Base-by-base conservation (phyloP, 2,888 invertebrate genomes). In the Xylota sylvarum region DNA sequence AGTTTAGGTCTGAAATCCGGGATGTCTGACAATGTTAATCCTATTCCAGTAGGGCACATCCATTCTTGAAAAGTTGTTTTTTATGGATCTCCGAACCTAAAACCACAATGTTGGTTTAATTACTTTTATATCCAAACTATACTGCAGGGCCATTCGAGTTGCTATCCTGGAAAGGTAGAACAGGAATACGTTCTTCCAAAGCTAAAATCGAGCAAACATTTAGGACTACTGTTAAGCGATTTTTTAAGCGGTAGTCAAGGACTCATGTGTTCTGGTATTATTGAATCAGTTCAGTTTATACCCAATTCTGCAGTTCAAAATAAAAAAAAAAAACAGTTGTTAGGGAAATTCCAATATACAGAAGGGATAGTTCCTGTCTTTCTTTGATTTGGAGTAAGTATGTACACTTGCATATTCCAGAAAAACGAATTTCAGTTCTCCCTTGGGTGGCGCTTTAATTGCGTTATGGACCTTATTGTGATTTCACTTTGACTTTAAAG, bases 291-390 rank as follows among this genome's bases (percentile, higher is more conserved):
- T 43, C 23, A 43, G 35, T 62, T 4, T n/a, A 5, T 10, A 50
- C 46, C 55, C 19, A 12, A 32, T 52, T 5, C 35, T 27, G 5
- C 48, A 35, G 2, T 37, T 60, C 40, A 37, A 30, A 62, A 78
- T 35, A 70, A 32, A 48, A 65, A 64, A 56, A 76, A 9, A 65
- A 37, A 35, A 5, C 10, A 67, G 85, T 85, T 81, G 85, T 81
- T 77, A 85, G 70, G 85, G 72, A 77, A 77, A 81, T 85, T 81
- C 81, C 72, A 60, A 62, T 67, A 55, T 67, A 74, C 58, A 32
- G 7, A 64, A 64, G 14, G 46, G 12, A 64, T 65, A 58, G 76
- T 79, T 74, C 84, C 74, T 62, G 48, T 43, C 40, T 60, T 55
- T 27, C 19, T 10, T 12, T 70, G 23, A 4, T n/a, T 62, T 72